Percentiles rank a stretch among this genome's conserved stretches.
phyloP scores from a whole-genome alignment of 2,797 vertebrate genomes.

The Oreochromis mossambicus region DNA sequence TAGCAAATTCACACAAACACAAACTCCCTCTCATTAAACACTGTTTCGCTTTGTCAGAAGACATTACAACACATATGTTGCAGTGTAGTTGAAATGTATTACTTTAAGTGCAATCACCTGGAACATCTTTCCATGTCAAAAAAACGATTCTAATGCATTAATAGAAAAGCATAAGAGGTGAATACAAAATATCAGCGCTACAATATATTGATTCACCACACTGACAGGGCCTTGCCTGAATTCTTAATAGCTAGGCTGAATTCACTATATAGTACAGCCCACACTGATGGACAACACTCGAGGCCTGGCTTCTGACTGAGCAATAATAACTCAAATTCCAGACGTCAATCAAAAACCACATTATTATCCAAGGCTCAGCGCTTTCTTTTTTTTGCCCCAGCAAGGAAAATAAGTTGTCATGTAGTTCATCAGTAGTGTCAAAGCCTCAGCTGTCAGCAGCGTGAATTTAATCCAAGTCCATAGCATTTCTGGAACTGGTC shows the following conservation, averaged over 20 bases:
- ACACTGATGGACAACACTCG: slow-evolving; percentile 16
- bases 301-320: neutral
- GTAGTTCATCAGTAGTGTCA: slow-evolving; percentile 14
- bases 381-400: neutral
- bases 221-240: neutral
- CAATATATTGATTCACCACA: slow-evolving; percentile 14
- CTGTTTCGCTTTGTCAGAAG: neutral
- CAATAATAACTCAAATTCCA: slow-evolving; percentile 26
- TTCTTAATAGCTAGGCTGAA: slow-evolving; percentile 17
- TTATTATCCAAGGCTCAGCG: slow-evolving; percentile 33
- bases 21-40: neutral
- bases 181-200: slow-evolving; percentile 17
- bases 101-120: neutral
- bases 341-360: slow-evolving; percentile 28
- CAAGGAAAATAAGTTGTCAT: neutral
- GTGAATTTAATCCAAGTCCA: neutral
- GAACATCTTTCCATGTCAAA: neutral
- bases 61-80: neutral
- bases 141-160: neutral
- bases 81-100: neutral
- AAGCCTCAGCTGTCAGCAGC: slow-evolving; percentile 10
- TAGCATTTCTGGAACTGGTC: slow-evolving; percentile 17
- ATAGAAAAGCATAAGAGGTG: neutral
- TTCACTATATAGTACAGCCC: neutral
- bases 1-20: neutral